Percentiles rank a stretch among this genome's conserved stretches.
Evolutionary conservation across 2,113 vertebrate species (phyloP).

Genomic region (Fukomys damarensis): DNA sequence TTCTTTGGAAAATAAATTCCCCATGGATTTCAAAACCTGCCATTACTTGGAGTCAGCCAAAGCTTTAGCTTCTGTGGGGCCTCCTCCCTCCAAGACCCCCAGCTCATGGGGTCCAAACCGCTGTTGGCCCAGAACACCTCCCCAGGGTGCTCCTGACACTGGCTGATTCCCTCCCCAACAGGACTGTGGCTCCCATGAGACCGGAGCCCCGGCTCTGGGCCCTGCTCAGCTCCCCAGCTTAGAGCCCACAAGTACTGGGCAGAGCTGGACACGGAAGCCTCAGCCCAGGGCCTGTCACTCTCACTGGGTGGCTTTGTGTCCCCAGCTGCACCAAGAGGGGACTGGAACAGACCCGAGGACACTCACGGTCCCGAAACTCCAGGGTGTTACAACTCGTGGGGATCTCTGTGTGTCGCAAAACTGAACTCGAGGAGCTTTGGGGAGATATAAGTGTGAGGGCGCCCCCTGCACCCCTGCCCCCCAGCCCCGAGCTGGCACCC

Average conservation of each 20-base stretch:
- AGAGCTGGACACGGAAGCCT: not conserved
- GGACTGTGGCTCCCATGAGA: not conserved
- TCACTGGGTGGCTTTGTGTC: not conserved
- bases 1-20: not conserved
- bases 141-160: accelerated
- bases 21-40: not conserved
- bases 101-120: not conserved
- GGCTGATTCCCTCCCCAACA: not conserved
- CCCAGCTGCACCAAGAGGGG: not conserved
- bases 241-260: not conserved
- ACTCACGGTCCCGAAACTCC: not conserved
- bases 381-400: not conserved
- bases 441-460: not conserved
- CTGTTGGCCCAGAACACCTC: not conserved
- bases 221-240: not conserved
- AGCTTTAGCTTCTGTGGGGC: not conserved
- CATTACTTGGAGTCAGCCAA: not conserved
- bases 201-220: no score
- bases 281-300: not conserved
- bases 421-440: not conserved
- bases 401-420: not conserved
- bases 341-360: not conserved
- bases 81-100: not conserved
- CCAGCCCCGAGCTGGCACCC: constrained; percentile 46
- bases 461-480: not conserved